These are phyloP conservation scores for Ctenochaetus hawaiiensis DNA, from an alignment of 2,797 vertebrate genomes.

Conservation along the genomic window DNA sequence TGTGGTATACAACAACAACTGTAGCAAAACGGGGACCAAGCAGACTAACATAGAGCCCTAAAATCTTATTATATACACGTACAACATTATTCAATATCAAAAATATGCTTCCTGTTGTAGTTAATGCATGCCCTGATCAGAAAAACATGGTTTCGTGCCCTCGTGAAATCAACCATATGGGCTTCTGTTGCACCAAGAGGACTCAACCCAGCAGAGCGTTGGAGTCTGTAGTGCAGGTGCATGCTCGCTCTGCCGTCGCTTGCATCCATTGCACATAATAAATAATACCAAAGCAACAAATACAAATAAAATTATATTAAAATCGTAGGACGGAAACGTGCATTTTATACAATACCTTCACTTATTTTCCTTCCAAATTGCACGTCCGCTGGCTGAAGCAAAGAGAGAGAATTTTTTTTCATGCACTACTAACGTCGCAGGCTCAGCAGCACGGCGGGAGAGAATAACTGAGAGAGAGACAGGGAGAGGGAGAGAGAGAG, in stretches of 20 bases:
- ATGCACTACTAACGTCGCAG: slow-evolving; percentile 75
- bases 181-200: slow-evolving; percentile 73
- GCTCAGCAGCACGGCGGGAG: slow-evolving; percentile 73
- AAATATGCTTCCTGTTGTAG: slow-evolving; percentile 5
- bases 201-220: slow-evolving; percentile 47
- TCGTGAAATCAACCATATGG: slow-evolving; percentile 41
- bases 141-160: slow-evolving; percentile 22
- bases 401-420: slow-evolving; percentile 44
- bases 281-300: background rate
- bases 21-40: background rate
- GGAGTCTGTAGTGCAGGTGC: slow-evolving; percentile 71
- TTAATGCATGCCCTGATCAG: background rate
- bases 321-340: slow-evolving; percentile 8
- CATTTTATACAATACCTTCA: slow-evolving; percentile 69
- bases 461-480: slow-evolving; percentile 64
- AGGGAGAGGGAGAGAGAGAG: slow-evolving; percentile 44
- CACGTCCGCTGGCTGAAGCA: slow-evolving; percentile 61
- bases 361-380: slow-evolving; percentile 54
- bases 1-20: slow-evolving; percentile 34
- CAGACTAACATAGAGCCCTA: background rate
- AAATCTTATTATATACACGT: background rate
- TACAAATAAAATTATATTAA: background rate
- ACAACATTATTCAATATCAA: background rate
- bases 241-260: slow-evolving; percentile 48
- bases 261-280: slow-evolving; percentile 40